Evolutionary conservation across 2,888 invertebrate species (phyloP), one percentile per base, ranked within the genome.

Genomic region (Athalia rosae): DNA sequence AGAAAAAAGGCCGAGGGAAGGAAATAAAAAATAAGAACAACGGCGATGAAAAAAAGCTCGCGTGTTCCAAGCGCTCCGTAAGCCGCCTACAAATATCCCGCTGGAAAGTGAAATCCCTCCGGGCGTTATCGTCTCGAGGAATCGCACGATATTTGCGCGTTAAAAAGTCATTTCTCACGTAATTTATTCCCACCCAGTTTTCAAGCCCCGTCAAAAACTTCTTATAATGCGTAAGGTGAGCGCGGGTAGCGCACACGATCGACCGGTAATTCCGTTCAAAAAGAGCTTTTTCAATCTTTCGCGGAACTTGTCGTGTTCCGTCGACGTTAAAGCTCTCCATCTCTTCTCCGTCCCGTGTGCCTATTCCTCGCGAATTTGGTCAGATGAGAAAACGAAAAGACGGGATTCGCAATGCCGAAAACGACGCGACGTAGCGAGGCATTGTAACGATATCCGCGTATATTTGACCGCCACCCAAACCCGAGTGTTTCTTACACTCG

Each of bases 401-500:
- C 28, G 28, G 28, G 28, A 28, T 28, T 28, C 28, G 28, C 28
- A 28, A 28, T 28, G 28, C 28, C 28, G 28, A 28, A 28, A 53
- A 6, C 28, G 28, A 48, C 64, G n/a, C 45, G 15, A 47, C 66
- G 47, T 48, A 48, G 66, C 48, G 28, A 28, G 28, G 28, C 28
- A 28, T 28, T 28, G 28, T 28, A 28, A 4, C 41, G 28, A 9
- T 11, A 50, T 11, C 66, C 48, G 71, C 58, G 45, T 13, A 71
- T 7, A 43, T 71, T 71, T 47, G 74, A 15, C 58, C 56, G 50
- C 71, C 56, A 58, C 43, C 71, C 15, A 48, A 62, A 74, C 62
- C 74, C 74, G 74, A 74, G 74, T 62, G 74, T 74, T 74, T 74
- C 74, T 61, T 74, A 43, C 74, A 61, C 47, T 61, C 62, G 43